Evolutionary conservation across 2,797 vertebrate genomes (phyloP).

Genomic region (Pelochelys cantorii): DNA sequence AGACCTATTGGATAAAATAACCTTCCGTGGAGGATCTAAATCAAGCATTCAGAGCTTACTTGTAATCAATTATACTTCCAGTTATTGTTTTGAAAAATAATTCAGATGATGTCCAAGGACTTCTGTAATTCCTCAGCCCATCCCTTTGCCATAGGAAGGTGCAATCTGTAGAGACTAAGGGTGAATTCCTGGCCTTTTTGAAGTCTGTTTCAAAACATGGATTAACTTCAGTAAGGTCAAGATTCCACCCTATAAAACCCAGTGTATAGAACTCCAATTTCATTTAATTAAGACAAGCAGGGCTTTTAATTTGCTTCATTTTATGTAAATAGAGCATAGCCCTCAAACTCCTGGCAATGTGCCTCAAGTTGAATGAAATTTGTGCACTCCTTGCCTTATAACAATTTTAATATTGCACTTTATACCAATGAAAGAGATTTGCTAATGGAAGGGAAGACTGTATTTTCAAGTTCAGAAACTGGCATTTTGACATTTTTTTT

Average conservation of each 20-base stretch:
- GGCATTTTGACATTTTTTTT: conserved; percentile 6
- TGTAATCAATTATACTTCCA: background rate
- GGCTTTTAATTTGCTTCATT: background rate
- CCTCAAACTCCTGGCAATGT: background rate
- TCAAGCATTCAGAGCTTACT: conserved; percentile 19
- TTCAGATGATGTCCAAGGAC: background rate
- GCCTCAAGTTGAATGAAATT: background rate
- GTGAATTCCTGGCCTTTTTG: background rate
- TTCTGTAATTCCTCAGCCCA: background rate
- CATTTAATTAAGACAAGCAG: background rate
- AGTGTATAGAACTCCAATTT: background rate
- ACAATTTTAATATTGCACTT: background rate
- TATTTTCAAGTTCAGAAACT: background rate
- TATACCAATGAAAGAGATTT: background rate
- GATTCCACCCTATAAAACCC: background rate
- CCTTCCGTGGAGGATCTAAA: conserved; percentile 11
- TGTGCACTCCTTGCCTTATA: background rate
- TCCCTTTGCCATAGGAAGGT: background rate
- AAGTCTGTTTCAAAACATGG: background rate
- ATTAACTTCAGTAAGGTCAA: background rate
- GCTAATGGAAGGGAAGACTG: accelerated
- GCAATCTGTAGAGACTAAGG: background rate
- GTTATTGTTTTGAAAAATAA: conserved; percentile 8
- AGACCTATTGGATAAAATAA: conserved; percentile 13
- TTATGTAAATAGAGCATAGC: accelerated